Conservation (phyloP, 92 coral and sea anemone genomes). For the Blastomussa wellsi region DNA sequence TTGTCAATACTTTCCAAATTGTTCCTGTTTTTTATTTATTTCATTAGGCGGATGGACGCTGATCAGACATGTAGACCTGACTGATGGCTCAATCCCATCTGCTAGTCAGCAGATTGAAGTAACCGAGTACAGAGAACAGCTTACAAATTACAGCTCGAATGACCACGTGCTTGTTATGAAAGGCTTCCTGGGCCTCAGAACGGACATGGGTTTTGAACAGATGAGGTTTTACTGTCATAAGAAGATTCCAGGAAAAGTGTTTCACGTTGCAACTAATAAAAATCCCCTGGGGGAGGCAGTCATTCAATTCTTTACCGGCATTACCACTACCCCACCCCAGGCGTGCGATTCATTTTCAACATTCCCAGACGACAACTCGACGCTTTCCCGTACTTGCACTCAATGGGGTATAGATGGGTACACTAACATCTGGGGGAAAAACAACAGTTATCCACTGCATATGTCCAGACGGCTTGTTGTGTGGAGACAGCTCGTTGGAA, state of each 20-base stretch:
- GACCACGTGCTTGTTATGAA: not conserved
- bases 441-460: not conserved
- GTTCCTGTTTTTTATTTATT: not conserved
- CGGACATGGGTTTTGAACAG: not conserved
- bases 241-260: slow-evolving; percentile 3
- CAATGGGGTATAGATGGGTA: not conserved
- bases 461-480: not conserved
- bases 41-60: slow-evolving; percentile 13
- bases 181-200: not conserved
- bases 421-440: not conserved
- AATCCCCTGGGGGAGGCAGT: slow-evolving; percentile 11
- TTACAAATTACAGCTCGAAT: not conserved
- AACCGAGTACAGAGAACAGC: not conserved
- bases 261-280: not conserved
- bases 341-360: slow-evolving; percentile 24
- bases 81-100: not conserved
- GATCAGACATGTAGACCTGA: not conserved
- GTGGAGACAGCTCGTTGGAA: not conserved
- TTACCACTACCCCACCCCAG: slow-evolving; percentile 19
- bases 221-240: slow-evolving; percentile 12
- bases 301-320: not conserved
- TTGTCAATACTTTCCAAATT: no score
- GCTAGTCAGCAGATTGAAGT: not conserved
- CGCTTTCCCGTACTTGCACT: slow-evolving; percentile 1
- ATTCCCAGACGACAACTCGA: slow-evolving; percentile 20